Conservation (phyloP, 2,113 vertebrate species). For the Aepyceros melampus region DNA sequence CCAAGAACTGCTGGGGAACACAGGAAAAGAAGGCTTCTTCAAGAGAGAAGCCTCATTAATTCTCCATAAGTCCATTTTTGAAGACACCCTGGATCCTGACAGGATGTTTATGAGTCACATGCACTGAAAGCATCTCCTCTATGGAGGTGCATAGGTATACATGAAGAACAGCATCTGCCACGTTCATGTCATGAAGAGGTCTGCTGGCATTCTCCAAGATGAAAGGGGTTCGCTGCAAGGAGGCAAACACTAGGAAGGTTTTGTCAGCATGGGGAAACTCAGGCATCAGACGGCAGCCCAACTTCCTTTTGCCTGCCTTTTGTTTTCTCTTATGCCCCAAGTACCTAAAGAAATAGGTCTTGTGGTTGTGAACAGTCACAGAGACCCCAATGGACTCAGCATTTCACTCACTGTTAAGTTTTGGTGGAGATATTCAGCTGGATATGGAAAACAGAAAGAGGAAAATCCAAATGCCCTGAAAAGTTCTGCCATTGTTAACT, state of each 20-base stretch:
- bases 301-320: neutral
- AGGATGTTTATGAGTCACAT: neutral
- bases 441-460: neutral
- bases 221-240: neutral
- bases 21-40: neutral
- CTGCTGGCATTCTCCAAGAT: neutral
- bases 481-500: neutral
- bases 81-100: neutral
- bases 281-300: neutral
- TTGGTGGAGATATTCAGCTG: neutral
- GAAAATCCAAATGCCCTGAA: neutral
- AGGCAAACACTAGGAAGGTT: neutral
- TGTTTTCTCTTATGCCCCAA: neutral
- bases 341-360: neutral
- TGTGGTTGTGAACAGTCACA: neutral
- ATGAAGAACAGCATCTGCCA: neutral
- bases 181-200: accelerated
- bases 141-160: accelerated
- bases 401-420: neutral
- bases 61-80: neutral
- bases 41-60: neutral
- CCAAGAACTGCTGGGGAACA: neutral
- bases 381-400: neutral
- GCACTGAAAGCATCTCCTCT: neutral
- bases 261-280: neutral